These are phyloP conservation scores for Orchesellides sinensis DNA, from an alignment of 2,888 invertebrate species.

Conservation along the genomic window DNA sequence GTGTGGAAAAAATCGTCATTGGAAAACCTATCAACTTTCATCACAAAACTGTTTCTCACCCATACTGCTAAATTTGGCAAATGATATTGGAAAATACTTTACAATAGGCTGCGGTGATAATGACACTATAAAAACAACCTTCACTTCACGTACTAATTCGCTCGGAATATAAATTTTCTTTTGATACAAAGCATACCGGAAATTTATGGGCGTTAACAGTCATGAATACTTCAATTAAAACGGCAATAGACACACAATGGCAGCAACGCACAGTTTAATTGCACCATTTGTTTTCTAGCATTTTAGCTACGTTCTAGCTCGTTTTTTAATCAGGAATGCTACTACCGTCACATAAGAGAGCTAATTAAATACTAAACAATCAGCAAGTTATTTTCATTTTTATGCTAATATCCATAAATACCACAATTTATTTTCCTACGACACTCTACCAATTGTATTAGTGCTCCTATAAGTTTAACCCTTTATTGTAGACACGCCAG, in stretches of 20 bases:
- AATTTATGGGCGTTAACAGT: constrained; percentile 36
- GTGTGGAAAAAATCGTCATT: background rate
- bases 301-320: background rate
- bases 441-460: no score
- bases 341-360: background rate
- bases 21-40: background rate
- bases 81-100: background rate
- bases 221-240: background rate
- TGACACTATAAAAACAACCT: background rate
- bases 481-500: no score
- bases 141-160: background rate
- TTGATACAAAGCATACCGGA: constrained; percentile 41
- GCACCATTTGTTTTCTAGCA: background rate
- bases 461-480: no score
- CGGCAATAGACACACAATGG: background rate
- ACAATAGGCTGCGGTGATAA: background rate
- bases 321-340: background rate
- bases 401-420: no score
- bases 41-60: background rate
- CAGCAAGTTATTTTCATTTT: no score
- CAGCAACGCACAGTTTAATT: background rate
- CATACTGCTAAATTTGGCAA: background rate
- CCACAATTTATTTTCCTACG: no score
- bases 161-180: background rate
- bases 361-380: background rate